Evolutionary conservation across 2,113 vertebrate species (phyloP), one percentile per base, ranked within the genome.

Genomic region (Macroglossus sobrinus): DNA sequence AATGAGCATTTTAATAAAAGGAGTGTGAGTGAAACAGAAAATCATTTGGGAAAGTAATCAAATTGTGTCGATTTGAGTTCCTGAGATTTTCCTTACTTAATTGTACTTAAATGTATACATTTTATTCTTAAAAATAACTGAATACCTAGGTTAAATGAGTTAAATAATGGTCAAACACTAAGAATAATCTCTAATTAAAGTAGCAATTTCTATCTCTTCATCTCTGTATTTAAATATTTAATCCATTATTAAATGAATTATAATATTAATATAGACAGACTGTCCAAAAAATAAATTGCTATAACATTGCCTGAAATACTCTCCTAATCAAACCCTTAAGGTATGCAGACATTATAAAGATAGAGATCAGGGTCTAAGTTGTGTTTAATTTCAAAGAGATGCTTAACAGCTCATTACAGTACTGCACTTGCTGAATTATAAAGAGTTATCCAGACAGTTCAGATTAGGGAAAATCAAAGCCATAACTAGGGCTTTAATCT

Each of bases 341-440:
- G 93, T 96, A 98, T 97, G 71, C 87, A 98, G 97, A 98, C 55
- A 93, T 93, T 90, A 97, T 21, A 90, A 28, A 91, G 97, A 98
- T 97, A 98, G 59, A 92, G 89, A 98, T 98, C 92, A 96, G 59
- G 89, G 64, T 75, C 81, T 97, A 96, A 96, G 84, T 89, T 92
- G 53, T 85, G 76, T 97, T 89, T 98, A 98, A 98, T 98, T 97
- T 98, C 95, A 97, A 97, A 98, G 96, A 98, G 96, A 98, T 98
- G 84, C 75, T 97, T 98, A 98, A 98, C 96, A 98, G 75, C 95
- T 98, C 97, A 97, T 97, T 98, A 97, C 89, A 96, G 64, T 87
- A 97, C 33, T 89, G 57, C 16, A 94, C 35, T 91, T 86, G 43
- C 71, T 75, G 88, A 98, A 97, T 68, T 89, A 94, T 80, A 92